phyloP scores from a whole-genome alignment of 2,797 vertebrate species.

The Dryobates pubescens region DNA sequence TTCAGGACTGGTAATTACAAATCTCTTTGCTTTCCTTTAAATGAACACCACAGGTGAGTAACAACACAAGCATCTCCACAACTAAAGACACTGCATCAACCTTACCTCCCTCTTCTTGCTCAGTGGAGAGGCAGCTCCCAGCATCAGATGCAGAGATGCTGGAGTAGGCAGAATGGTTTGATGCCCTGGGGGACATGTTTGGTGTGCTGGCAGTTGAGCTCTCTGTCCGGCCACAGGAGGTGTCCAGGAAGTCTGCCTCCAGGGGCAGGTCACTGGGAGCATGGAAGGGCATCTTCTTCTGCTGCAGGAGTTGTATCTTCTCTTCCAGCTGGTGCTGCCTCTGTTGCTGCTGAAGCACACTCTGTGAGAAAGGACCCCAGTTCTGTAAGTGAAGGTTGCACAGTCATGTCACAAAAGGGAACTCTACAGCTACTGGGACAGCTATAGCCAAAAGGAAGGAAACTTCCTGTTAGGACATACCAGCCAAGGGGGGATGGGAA shows the following conservation, averaged over 20 bases:
- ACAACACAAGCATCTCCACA: neutral
- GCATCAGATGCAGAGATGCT: slow-evolving; percentile 85
- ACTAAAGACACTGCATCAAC: neutral
- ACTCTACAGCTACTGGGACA: neutral
- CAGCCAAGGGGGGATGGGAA: neutral
- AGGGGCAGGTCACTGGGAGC: slow-evolving; percentile 72
- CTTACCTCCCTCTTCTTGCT: slow-evolving; percentile 90
- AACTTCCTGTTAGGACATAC: neutral
- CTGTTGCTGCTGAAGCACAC: slow-evolving; percentile 91
- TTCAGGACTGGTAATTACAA: neutral
- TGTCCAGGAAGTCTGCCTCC: slow-evolving; percentile 87
- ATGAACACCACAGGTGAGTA: neutral
- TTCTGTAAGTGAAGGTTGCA: neutral
- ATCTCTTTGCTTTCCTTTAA: neutral
- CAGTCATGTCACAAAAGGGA: neutral
- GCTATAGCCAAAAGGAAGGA: neutral
- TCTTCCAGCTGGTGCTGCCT: slow-evolving; percentile 95
- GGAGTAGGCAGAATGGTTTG: slow-evolving; percentile 88
- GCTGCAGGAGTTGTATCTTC: slow-evolving; percentile 90
- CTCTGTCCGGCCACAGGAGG: slow-evolving; percentile 78
- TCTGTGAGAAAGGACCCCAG: slow-evolving; percentile 75
- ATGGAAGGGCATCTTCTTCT: slow-evolving; percentile 87
- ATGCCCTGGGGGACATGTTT: slow-evolving; percentile 88
- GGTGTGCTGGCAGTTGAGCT: slow-evolving; percentile 92
- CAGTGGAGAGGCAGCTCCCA: slow-evolving; percentile 81